These are phyloP conservation scores for Neomorphus geoffroyi DNA, from an alignment of 2,797 vertebrate genomes.

Conservation along the genomic window DNA sequence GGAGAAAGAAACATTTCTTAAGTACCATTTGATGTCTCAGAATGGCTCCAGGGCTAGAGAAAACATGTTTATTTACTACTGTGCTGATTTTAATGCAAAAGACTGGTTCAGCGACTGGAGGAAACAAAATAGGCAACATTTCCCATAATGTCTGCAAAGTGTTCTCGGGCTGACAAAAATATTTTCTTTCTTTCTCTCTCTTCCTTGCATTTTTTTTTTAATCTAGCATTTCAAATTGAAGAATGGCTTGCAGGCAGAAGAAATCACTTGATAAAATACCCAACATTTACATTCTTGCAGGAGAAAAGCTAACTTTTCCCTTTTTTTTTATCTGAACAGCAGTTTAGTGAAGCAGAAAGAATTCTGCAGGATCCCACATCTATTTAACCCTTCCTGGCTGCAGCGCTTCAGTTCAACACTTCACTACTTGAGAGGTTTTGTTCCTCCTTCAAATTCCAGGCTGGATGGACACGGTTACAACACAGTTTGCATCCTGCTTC, in stretches of 20 bases:
- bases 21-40: constrained; percentile 51
- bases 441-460: not conserved
- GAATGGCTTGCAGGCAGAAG: constrained; percentile 39
- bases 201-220: not conserved
- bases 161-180: constrained; percentile 42
- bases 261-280: constrained; percentile 35
- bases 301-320: not conserved
- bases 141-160: constrained; percentile 61
- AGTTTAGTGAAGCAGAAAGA: not conserved
- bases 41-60: constrained; percentile 46
- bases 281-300: constrained; percentile 15
- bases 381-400: constrained; percentile 23
- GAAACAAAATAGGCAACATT: constrained; percentile 58
- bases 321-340: not conserved
- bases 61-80: constrained; percentile 68
- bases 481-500: not conserved
- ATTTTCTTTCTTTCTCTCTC: constrained; percentile 40
- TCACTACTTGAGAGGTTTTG: not conserved
- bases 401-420: not conserved
- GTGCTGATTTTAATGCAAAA: constrained; percentile 47
- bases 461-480: not conserved
- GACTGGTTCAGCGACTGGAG: constrained; percentile 33
- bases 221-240: constrained; percentile 63
- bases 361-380: not conserved
- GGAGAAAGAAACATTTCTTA: constrained; percentile 64